A percentile compares a stretch with the other conserved stretches of the same genome.
phyloP scores from a whole-genome alignment of 2,113 vertebrate genomes.

The Antennarius striatus region DNA sequence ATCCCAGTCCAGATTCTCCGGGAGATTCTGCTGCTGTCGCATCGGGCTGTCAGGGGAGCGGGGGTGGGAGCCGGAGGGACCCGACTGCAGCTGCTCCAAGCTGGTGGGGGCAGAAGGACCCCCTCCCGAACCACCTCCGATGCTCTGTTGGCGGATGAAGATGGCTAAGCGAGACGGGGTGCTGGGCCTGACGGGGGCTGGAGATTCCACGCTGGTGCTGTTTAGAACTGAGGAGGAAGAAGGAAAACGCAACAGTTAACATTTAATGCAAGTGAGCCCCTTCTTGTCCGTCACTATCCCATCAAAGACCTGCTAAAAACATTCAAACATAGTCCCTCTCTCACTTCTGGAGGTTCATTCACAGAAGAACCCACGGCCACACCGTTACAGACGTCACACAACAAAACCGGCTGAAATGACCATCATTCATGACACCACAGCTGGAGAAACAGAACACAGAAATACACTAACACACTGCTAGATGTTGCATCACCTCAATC shows the following conservation, averaged over 20 bases:
- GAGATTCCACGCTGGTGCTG: slow-evolving; percentile 86
- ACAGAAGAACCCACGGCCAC: too few relatives aligned
- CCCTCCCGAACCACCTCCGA: slow-evolving; percentile 60
- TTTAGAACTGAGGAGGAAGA: slow-evolving; percentile 73
- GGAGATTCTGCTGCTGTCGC: slow-evolving; percentile 63
- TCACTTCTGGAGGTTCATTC: too few relatives aligned
- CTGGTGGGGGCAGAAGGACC: slow-evolving; percentile 46
- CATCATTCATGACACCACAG: too few relatives aligned
- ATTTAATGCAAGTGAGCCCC: too few relatives aligned
- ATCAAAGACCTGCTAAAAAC: neutral
- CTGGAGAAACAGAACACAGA: too few relatives aligned
- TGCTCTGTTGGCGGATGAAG: slow-evolving; percentile 88
- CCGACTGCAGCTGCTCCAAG: slow-evolving; percentile 55
- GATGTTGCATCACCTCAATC: too few relatives aligned
- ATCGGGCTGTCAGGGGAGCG: slow-evolving; percentile 79
- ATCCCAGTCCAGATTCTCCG: slow-evolving; percentile 84
- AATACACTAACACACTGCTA: too few relatives aligned
- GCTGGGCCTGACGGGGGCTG: slow-evolving; percentile 81
- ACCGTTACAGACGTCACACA: too few relatives aligned
- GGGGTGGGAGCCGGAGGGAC: slow-evolving; percentile 44
- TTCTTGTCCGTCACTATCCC: neutral
- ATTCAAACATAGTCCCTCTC: too few relatives aligned
- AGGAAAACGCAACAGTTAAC: neutral
- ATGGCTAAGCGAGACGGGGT: slow-evolving; percentile 91
- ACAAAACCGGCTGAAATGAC: too few relatives aligned